Conservation (phyloP, 2,888 invertebrate genomes). For the Lamproptera curius region DNA sequence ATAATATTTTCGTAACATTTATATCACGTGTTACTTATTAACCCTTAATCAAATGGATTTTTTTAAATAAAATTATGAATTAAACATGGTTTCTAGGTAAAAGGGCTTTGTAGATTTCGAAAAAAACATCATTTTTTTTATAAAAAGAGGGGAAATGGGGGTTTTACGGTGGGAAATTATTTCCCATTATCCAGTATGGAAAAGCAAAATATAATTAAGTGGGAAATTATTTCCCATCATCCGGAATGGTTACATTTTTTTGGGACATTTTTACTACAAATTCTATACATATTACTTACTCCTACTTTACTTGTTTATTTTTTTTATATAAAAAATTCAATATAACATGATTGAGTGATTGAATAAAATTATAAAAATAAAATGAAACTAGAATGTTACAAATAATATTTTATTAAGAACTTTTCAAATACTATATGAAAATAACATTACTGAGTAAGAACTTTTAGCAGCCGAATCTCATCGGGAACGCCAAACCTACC, state of each 20-base stretch:
- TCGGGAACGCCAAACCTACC: conserved; percentile 35
- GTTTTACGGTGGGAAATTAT: conserved; percentile 28
- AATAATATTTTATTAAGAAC: conserved; percentile 28
- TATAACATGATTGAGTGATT: conserved; percentile 24
- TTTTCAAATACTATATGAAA: conserved; percentile 24
- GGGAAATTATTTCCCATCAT: conserved; percentile 27
- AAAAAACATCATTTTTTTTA: conserved; percentile 25
- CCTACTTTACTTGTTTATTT: conserved; percentile 29
- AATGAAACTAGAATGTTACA: conserved; percentile 26
- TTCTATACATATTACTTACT: conserved; percentile 27
- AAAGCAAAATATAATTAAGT: conserved; percentile 25
- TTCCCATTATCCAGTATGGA: conserved; percentile 24
- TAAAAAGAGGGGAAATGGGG: conserved; percentile 26
- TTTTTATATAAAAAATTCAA: conserved; percentile 25
- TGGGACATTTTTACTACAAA: conserved; percentile 27
- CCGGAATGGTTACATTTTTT: conserved; percentile 23
- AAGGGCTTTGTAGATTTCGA: conserved; percentile 26
- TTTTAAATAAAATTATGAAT: conserved; percentile 21
- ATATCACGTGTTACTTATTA: too few species aligned
- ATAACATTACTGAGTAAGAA: conserved; percentile 25
- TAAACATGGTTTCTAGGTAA: conserved; percentile 24
- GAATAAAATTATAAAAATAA: conserved; percentile 21
- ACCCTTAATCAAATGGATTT: conserved; percentile 24
- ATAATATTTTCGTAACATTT: too few species aligned
- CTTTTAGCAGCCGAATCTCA: conserved; percentile 33